Evolutionary conservation across 2,113 vertebrate species (phyloP).

Genomic region (Ceuthmochares aereus): DNA sequence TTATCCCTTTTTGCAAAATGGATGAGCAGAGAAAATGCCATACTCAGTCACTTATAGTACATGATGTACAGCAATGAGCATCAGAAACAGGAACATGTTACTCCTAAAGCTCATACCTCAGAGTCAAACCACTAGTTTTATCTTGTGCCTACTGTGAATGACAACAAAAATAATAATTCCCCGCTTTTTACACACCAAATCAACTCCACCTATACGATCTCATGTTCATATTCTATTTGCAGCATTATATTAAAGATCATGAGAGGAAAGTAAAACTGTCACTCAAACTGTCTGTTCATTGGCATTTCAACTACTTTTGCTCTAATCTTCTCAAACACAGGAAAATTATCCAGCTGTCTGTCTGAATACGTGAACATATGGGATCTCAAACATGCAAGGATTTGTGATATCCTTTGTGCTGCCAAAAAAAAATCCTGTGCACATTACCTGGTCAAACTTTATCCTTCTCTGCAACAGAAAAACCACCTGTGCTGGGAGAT

Average conservation of each 20-base stretch:
- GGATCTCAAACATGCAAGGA: neutral
- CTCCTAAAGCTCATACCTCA: neutral
- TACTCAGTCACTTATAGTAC: neutral
- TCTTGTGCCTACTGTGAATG: neutral
- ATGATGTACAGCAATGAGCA: neutral
- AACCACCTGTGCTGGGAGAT: neutral
- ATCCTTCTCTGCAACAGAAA: neutral
- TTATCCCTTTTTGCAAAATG: neutral
- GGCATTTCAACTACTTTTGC: neutral
- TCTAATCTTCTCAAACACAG: neutral
- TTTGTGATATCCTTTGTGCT: neutral
- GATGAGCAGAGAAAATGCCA: neutral
- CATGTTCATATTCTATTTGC: neutral
- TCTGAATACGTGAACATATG: neutral
- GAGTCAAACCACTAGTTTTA: neutral
- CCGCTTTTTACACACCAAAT: neutral
- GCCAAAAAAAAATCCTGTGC: neutral
- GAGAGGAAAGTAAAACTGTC: neutral
- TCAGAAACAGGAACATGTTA: neutral
- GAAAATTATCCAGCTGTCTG: slow-evolving; percentile 7
- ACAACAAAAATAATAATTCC: neutral
- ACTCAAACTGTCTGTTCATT: neutral
- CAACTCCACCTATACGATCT: neutral
- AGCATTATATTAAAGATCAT: neutral
- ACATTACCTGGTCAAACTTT: neutral